Base-by-base conservation (phyloP, 2,888 invertebrate species). In the Eupithecia centaureata region DNA sequence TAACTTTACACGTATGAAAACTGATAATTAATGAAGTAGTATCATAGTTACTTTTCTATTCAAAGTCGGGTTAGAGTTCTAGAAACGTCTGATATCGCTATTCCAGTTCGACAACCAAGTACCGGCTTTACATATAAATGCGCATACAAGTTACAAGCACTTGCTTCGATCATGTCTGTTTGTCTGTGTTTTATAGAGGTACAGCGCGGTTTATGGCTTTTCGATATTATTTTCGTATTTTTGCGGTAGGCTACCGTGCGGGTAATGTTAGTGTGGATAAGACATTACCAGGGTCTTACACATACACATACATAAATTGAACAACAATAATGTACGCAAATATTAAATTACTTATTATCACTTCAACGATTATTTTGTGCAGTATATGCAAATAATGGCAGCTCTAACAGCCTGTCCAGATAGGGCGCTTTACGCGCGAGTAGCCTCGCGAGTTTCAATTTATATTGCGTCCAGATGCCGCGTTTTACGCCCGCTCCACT, bases 201-300 rank as follows among this genome's bases (percentile, higher is more conserved):
- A 83, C 87, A 80, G 81, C 83, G 75, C 83, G 79, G 81, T 91
- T 92, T 92, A 92, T 88, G 79, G 87, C 83, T 86, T 90, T 90
- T 88, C 92, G 88, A 92, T 92, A 92, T 92, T 91, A 92, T 92
- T 91, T 87, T 87, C 88, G 86, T 86, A 83, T 86, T 90, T 86
- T 90, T 83, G 79, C 80, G 77, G 80, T 82, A 77, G 79, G 82
- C 86, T 86, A 85, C 85, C 77, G 83, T 77, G 73, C 73, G 73
- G 73, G 71, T 70, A 73, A 69, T 68, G 73, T 72, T 81, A 71
- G 32, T 71, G 64, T 83, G 86, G 91, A 90, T 83, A 61, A 57
- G 56, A 3, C 15, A 28, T 4, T 8, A 27, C 25, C 0, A 51
- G 10, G 25, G 18, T n/a, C 4, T 25, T 25, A 15, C 13, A 38